A percentile compares a stretch with the other conserved stretches of the same genome.
These are phyloP conservation scores for Gymnoscopelus braueri DNA, from an alignment of 2,797 vertebrate species.

Conservation along the genomic window DNA sequence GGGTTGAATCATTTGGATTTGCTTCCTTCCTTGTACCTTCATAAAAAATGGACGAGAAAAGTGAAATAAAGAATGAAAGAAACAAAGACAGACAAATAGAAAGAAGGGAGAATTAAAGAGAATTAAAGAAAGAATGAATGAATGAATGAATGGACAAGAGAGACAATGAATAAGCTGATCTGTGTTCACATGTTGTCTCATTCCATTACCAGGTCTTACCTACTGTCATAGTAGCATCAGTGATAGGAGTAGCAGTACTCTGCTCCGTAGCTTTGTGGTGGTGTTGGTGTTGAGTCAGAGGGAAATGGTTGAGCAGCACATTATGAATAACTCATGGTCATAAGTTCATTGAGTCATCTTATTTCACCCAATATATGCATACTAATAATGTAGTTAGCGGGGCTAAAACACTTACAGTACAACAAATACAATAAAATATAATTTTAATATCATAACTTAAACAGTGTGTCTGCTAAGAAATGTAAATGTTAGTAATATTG, in stretches of 20 bases:
- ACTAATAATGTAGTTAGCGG: no score
- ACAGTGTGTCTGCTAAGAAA: not conserved
- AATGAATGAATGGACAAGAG: no score
- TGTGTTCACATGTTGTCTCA: not conserved
- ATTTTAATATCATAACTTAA: no score
- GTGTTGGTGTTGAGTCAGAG: no score
- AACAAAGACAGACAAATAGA: not conserved
- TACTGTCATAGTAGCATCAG: not conserved
- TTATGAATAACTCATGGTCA: no score
- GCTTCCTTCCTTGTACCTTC: not conserved
- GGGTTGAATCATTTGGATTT: not conserved
- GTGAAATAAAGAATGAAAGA: not conserved
- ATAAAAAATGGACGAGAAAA: not conserved
- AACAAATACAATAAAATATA: no score
- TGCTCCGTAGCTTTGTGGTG: not conserved
- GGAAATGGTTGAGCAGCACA: no score
- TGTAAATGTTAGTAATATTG: not conserved
- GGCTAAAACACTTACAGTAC: no score
- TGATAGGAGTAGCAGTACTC: not conserved
- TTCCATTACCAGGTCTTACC: not conserved
- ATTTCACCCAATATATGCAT: no score
- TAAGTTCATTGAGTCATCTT: no score
- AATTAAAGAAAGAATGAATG: not conserved
- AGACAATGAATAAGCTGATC: not conserved
- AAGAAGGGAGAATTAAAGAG: not conserved